Conservation (phyloP, 2,888 invertebrate species). For the Tipula vernalis region DNA sequence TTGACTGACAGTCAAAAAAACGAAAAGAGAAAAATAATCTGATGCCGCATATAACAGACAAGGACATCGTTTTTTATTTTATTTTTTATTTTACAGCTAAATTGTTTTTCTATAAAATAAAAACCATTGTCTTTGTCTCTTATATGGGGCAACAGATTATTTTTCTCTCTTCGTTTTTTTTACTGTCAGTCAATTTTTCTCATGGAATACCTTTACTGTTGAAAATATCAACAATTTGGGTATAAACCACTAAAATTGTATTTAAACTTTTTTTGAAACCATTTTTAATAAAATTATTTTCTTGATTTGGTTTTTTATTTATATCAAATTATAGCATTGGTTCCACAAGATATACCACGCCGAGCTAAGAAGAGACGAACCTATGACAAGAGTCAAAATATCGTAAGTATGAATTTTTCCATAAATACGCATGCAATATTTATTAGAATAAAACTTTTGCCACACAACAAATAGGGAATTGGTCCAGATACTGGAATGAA, state of each 20-base stretch:
- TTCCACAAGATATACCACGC: conserved; percentile 34
- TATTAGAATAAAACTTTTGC: neutral
- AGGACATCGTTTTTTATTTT: too few relatives aligned
- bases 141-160: too few relatives aligned
- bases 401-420: conserved; percentile 41
- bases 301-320: conserved; percentile 14
- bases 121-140: too few relatives aligned
- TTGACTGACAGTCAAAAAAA: too few relatives aligned
- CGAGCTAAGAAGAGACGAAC: conserved; percentile 47
- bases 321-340: conserved; percentile 17
- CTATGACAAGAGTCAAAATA: conserved; percentile 46
- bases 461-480: neutral
- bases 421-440: neutral
- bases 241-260: neutral
- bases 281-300: neutral
- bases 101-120: too few relatives aligned
- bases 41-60: too few relatives aligned
- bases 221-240: too few relatives aligned
- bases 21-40: too few relatives aligned
- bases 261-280: neutral
- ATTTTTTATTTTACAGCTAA: too few relatives aligned
- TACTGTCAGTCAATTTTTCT: too few relatives aligned
- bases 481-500: neutral
- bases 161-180: too few relatives aligned
- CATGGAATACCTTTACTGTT: too few relatives aligned